Percentiles rank a stretch among this genome's conserved stretches.
Conservation (phyloP, 2,888 invertebrate genomes). For the Cataglyphis cursor region DNA sequence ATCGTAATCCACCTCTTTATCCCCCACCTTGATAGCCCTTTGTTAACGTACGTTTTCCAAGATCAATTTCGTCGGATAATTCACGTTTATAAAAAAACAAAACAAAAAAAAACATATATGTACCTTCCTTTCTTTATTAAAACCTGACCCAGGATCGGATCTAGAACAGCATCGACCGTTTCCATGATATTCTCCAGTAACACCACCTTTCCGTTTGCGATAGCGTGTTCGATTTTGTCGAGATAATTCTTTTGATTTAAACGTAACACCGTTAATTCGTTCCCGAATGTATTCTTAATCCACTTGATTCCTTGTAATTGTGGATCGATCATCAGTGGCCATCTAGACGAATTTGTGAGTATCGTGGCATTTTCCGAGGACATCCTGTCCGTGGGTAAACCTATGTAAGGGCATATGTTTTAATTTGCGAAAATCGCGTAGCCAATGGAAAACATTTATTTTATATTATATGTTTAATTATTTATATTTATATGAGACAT, state of each 20-base stretch:
- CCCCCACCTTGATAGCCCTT: constrained; percentile 93
- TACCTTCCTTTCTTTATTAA: constrained; percentile 95
- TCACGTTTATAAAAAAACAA: neutral
- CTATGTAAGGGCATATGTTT: constrained; percentile 61
- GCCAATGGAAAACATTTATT: neutral
- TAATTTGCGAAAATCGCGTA: neutral
- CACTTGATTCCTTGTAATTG: constrained; percentile 97
- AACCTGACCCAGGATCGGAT: constrained; percentile 95
- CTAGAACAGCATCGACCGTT: constrained; percentile 95
- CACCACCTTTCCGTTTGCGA: constrained; percentile 92
- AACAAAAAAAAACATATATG: neutral
- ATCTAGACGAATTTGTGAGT: constrained; percentile 94
- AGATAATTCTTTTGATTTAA: constrained; percentile 94
- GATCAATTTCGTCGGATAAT: constrained; percentile 6
- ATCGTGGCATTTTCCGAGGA: constrained; percentile 98
- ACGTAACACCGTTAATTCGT: constrained; percentile 91
- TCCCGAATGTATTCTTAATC: constrained; percentile 96
- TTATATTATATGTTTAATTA: neutral
- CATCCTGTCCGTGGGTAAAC: constrained; percentile 96
- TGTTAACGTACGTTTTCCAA: constrained; percentile 1
- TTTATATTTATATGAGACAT: neutral
- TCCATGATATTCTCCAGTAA: constrained; percentile 97
- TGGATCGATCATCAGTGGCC: constrained; percentile 98
- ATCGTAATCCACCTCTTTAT: constrained; percentile 96
- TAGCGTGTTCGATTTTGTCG: constrained; percentile 93